Conservation (phyloP, 2,113 vertebrate genomes). For the Tetrax tetrax region DNA sequence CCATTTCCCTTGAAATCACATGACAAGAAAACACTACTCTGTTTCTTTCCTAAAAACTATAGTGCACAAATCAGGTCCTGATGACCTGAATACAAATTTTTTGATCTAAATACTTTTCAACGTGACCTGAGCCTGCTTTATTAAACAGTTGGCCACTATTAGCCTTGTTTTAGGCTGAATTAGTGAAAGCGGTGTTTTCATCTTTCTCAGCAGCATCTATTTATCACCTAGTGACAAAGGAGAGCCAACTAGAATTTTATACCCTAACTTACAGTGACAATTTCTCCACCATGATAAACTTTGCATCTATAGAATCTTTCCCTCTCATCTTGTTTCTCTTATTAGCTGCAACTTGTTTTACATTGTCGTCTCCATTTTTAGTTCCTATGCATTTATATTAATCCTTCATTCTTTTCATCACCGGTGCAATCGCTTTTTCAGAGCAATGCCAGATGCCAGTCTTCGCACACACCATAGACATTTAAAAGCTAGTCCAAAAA, state of each 20-base stretch:
- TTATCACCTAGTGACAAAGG: neutral
- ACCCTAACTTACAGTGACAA: neutral
- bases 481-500: neutral
- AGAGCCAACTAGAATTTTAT: neutral
- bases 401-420: neutral
- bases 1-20: neutral
- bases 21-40: neutral
- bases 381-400: neutral
- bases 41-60: neutral
- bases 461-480: neutral
- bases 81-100: neutral
- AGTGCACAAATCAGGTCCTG: neutral
- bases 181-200: neutral
- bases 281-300: neutral
- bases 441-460: neutral
- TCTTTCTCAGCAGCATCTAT: neutral
- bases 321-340: neutral
- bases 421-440: neutral
- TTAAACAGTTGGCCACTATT: neutral
- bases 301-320: neutral
- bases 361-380: neutral
- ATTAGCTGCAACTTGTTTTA: neutral
- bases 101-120: neutral
- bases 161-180: neutral
- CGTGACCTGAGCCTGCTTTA: neutral